Conservation (phyloP, 2,797 vertebrate genomes). For the Babyrousa celebensis region DNA sequence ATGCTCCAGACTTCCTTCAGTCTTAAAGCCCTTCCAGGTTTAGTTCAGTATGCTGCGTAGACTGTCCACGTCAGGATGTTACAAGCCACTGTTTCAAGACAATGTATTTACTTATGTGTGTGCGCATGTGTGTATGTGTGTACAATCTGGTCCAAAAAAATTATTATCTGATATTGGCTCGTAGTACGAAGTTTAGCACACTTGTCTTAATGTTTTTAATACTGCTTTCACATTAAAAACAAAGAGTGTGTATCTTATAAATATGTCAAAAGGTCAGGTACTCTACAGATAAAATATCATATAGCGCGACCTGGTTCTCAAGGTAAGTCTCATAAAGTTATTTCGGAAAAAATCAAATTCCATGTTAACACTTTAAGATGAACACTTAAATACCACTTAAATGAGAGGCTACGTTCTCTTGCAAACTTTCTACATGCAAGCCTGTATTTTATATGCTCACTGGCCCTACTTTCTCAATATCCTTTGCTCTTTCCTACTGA, state of each 20-base stretch:
- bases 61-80: background rate
- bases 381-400: background rate
- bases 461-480: background rate
- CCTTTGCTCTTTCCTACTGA: background rate
- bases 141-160: background rate
- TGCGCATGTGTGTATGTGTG: no score
- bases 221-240: constrained; percentile 7
- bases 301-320: background rate
- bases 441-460: background rate
- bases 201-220: background rate
- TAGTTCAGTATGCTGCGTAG: background rate
- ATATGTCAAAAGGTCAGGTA: background rate
- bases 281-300: background rate
- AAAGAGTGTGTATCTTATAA: background rate
- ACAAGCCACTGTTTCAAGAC: background rate
- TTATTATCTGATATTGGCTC: background rate
- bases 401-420: background rate
- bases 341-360: constrained; percentile 6
- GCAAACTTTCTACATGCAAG: background rate
- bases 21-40: background rate
- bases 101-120: background rate
- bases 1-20: background rate
- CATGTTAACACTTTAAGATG: background rate
- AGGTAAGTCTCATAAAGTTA: background rate
- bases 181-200: background rate